These are phyloP conservation scores for Stenotaenia linearis DNA, from an alignment of 2,888 invertebrate species.

Conservation along the genomic window DNA sequence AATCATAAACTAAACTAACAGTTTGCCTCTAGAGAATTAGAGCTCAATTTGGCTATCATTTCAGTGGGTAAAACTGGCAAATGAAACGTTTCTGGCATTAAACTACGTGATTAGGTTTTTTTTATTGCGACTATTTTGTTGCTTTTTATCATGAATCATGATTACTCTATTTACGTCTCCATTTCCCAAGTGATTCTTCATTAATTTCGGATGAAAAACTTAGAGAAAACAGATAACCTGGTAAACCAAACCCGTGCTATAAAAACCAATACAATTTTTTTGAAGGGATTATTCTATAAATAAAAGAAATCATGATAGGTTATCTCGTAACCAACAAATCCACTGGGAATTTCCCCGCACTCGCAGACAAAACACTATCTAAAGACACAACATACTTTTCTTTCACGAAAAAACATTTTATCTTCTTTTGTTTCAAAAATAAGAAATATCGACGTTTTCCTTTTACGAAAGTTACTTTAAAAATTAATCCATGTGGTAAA, in stretches of 20 bases:
- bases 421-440: background rate
- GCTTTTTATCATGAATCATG: conserved; percentile 19
- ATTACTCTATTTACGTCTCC: background rate
- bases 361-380: background rate
- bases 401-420: background rate
- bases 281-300: background rate
- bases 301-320: background rate
- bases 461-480: too few relatives aligned
- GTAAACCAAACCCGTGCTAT: background rate
- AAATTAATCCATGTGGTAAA: background rate
- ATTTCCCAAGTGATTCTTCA: background rate
- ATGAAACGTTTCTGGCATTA: conserved; percentile 3
- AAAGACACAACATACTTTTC: background rate
- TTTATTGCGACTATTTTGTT: conserved; percentile 2
- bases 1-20: conserved; percentile 5
- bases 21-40: background rate
- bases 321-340: background rate
- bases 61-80: background rate
- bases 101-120: background rate
- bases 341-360: background rate
- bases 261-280: background rate
- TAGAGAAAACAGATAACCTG: background rate
- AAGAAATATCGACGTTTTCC: background rate
- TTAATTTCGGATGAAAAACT: background rate
- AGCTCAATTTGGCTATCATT: conserved; percentile 18